Evolutionary conservation across 2,888 invertebrate species (phyloP).

Genomic region (Anthophora plumipes): DNA sequence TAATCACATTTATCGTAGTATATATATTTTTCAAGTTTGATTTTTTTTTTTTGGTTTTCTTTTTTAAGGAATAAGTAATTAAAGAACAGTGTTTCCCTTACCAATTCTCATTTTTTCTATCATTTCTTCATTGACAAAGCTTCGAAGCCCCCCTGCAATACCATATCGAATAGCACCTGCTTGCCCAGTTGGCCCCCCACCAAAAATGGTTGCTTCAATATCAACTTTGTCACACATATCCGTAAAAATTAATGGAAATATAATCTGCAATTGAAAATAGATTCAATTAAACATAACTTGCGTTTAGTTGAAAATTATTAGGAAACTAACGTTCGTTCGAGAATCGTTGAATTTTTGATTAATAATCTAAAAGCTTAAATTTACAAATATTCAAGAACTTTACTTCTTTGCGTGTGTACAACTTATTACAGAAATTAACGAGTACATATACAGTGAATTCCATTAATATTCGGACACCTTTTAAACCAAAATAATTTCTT

Average conservation of each 20-base stretch:
- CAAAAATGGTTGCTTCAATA: constrained; percentile 90
- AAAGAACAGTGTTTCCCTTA: constrained; percentile 80
- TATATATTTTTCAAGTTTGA: too few species aligned
- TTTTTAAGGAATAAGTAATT: neutral
- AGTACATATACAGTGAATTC: too few species aligned
- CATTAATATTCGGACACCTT: too few species aligned
- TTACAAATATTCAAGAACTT: too few species aligned
- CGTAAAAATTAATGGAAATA: constrained; percentile 94
- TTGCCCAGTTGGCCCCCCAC: constrained; percentile 92
- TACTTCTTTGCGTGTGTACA: neutral
- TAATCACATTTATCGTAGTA: too few species aligned
- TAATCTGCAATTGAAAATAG: constrained; percentile 85
- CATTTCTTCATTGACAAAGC: constrained; percentile 92
- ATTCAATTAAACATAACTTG: constrained; percentile 5
- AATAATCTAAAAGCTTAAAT: too few species aligned
- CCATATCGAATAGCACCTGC: constrained; percentile 96
- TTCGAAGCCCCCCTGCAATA: constrained; percentile 92
- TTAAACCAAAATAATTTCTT: too few species aligned
- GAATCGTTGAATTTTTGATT: neutral
- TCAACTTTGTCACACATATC: constrained; percentile 92
- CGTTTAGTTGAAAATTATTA: neutral
- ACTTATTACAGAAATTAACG: too few species aligned
- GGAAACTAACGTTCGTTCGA: neutral
- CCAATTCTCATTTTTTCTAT: constrained; percentile 94
- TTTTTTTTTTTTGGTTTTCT: too few species aligned